Percentiles rank a stretch among this genome's conserved stretches.
Evolutionary conservation across 2,113 vertebrate genomes (phyloP).

Genomic region (Thamnaconus septentrionalis): DNA sequence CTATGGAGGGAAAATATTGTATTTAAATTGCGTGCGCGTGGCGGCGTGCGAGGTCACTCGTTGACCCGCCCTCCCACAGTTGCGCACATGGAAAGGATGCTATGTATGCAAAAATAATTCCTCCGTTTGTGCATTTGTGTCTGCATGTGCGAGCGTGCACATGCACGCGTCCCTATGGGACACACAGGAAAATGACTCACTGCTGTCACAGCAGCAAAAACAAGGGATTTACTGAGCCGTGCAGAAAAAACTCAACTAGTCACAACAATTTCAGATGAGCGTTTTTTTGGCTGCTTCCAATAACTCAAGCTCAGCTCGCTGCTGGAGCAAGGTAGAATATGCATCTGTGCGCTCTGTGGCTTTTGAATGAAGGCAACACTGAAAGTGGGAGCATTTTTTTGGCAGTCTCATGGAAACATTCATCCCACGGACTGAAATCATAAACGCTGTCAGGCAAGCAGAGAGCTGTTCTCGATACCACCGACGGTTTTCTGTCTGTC

Average conservation of each 20-base stretch:
- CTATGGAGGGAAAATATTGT: background rate
- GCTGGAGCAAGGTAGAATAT: too few species aligned
- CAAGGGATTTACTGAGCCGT: constrained; percentile 51
- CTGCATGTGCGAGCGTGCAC: constrained; percentile 15
- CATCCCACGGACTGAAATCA: too few species aligned
- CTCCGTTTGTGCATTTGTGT: constrained; percentile 8
- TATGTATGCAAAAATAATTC: constrained; percentile 27
- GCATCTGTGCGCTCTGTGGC: too few species aligned
- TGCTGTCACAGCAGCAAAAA: constrained; percentile 49
- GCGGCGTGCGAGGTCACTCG: constrained; percentile 15
- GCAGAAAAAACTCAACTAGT: constrained; percentile 32
- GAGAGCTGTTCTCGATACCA: background rate
- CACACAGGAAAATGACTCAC: constrained; percentile 48
- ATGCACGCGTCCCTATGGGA: constrained; percentile 5
- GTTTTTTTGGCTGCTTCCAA: too few species aligned
- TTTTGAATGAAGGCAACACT: too few species aligned
- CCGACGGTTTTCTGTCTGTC: background rate
- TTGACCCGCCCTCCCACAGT: constrained; percentile 17
- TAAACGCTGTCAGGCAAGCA: background rate
- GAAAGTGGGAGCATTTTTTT: too few species aligned
- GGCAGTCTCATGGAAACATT: too few species aligned
- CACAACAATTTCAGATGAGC: too few species aligned
- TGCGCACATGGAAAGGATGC: constrained; percentile 12
- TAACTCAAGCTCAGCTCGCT: too few species aligned
- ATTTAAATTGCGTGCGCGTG: constrained; percentile 4